phyloP scores from a whole-genome alignment of 2,888 invertebrate species.

The Tetragonisca angustula region DNA sequence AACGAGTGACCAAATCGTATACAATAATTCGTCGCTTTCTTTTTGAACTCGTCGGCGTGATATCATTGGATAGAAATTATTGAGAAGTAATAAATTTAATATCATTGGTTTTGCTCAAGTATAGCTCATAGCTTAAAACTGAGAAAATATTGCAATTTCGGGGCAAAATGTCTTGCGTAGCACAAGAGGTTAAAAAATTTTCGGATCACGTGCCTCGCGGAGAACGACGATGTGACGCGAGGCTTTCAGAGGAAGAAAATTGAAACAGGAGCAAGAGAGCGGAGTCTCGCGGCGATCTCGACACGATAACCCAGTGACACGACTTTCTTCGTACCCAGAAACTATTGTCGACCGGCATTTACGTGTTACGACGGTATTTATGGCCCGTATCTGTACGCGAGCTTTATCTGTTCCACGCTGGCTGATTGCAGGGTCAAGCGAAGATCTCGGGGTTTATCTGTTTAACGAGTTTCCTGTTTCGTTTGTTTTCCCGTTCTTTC shows the following conservation, averaged over 20 bases:
- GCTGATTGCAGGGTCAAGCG: conserved; percentile 34
- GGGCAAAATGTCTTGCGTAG: too few relatives aligned
- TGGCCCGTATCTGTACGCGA: conserved; percentile 23
- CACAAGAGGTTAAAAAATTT: not conserved
- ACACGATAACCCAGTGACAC: conserved; percentile 75
- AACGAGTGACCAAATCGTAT: too few relatives aligned
- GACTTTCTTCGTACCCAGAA: conserved; percentile 51
- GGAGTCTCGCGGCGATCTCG: conserved; percentile 72
- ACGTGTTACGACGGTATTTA: conserved; percentile 47
- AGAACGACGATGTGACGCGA: not conserved
- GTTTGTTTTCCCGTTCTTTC: conserved; percentile 20
- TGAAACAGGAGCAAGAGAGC: conserved; percentile 10
- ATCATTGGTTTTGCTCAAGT: too few relatives aligned
- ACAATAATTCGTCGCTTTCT: too few relatives aligned
- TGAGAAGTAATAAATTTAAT: too few relatives aligned
- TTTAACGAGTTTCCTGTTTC: conserved; percentile 55
- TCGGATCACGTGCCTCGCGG: not conserved
- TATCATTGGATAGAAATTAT: too few relatives aligned
- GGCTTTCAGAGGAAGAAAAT: conserved; percentile 7
- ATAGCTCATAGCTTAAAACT: too few relatives aligned
- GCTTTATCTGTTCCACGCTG: conserved; percentile 41
- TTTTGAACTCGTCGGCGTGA: too few relatives aligned
- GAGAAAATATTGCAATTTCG: too few relatives aligned
- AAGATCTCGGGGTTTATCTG: conserved; percentile 48
- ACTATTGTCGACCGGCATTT: conserved; percentile 58